Evolutionary conservation across 2,888 invertebrate genomes (phyloP).

Genomic region (Amblyjoppa fuscipennis): DNA sequence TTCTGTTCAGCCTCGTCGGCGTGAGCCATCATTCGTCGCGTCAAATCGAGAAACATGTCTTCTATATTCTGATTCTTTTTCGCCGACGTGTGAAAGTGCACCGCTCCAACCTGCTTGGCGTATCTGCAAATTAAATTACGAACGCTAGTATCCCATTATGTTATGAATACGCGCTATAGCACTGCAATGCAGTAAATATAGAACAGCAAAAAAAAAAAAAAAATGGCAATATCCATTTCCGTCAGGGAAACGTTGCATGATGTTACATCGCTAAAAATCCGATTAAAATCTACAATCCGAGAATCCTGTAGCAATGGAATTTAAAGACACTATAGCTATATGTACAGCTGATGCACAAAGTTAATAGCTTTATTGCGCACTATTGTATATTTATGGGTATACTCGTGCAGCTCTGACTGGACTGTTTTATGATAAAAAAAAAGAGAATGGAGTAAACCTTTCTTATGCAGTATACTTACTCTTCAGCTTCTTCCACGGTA

Average conservation of each 20-base stretch:
- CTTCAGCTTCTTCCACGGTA: conserved; percentile 93
- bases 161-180: background rate
- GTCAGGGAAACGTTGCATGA: background rate
- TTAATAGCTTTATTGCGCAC: no score
- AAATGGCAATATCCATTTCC: background rate
- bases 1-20: conserved; percentile 80
- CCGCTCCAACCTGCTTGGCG: conserved; percentile 95
- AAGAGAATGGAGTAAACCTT: background rate
- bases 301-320: background rate
- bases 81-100: conserved; percentile 97
- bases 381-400: no score
- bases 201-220: background rate
- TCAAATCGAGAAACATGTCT: conserved; percentile 94
- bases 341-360: no score
- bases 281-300: background rate
- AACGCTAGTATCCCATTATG: background rate
- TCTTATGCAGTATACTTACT: conserved; percentile 86
- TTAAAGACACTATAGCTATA: no score
- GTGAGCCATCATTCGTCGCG: conserved; percentile 90
- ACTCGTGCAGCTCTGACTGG: background rate
- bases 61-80: conserved; percentile 96
- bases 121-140: conserved; percentile 88
- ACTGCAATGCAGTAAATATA: background rate
- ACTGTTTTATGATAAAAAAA: background rate
- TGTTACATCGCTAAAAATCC: background rate